A percentile compares a stretch with the other conserved stretches of the same genome.
Evolutionary conservation across 2,797 vertebrate species (phyloP).

Genomic region (Semaprochilodus insignis): DNA sequence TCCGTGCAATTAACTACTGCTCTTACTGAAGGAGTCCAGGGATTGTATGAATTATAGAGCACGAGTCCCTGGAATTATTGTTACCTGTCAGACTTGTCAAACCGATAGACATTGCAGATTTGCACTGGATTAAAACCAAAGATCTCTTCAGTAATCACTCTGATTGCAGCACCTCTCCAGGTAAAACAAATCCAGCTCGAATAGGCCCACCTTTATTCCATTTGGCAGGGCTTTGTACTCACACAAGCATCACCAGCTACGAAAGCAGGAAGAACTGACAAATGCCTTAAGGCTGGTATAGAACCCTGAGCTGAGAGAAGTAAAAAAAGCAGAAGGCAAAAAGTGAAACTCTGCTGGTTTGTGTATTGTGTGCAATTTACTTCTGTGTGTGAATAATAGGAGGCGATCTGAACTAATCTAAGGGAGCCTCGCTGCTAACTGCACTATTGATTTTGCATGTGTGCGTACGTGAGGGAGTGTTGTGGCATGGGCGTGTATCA

Average conservation of each 20-base stretch:
- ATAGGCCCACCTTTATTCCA: slow-evolving; percentile 61
- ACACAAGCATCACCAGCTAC: slow-evolving; percentile 26
- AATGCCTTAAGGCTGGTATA: slow-evolving; percentile 37
- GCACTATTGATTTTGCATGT: slow-evolving; percentile 40
- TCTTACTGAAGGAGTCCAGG: too few relatives aligned
- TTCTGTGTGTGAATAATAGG: slow-evolving; percentile 5
- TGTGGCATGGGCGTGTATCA: slow-evolving; percentile 8
- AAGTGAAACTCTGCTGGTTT: slow-evolving; percentile 23
- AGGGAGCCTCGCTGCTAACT: slow-evolving; percentile 18
- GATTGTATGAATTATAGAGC: too few relatives aligned
- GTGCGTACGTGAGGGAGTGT: slow-evolving; percentile 7
- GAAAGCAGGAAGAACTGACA: slow-evolving; percentile 47
- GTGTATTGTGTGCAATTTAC: neutral
- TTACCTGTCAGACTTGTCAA: too few relatives aligned
- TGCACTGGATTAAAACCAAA: too few relatives aligned
- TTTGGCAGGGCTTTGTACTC: slow-evolving; percentile 58
- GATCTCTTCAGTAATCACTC: too few relatives aligned
- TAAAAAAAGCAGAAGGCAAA: slow-evolving; percentile 17
- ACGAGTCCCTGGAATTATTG: too few relatives aligned
- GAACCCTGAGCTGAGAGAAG: slow-evolving; percentile 3
- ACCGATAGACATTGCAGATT: too few relatives aligned
- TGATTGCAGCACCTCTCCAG: too few relatives aligned
- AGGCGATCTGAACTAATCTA: slow-evolving; percentile 16
- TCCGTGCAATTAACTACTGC: too few relatives aligned
- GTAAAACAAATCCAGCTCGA: too few relatives aligned